Base-by-base conservation (phyloP, 2,113 vertebrate species). In the Seriola quinqueradiata region DNA sequence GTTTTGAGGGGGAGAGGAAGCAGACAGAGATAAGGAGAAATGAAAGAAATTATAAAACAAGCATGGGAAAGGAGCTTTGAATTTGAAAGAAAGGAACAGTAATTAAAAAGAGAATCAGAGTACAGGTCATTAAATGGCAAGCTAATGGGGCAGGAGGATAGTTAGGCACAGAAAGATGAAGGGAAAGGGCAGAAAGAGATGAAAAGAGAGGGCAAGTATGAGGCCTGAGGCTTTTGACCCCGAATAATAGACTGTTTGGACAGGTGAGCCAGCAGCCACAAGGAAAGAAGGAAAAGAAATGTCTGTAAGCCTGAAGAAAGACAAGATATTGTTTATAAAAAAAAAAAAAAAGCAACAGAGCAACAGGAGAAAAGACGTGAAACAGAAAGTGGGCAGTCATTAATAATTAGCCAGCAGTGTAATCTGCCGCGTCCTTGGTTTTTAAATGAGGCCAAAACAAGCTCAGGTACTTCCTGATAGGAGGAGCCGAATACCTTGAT, bases 341-440 rank as follows among this genome's bases (percentile, higher is more conserved):
- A 70, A 40, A 50, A 40, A 50, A 34, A 60, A 4, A 38, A 32
- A 3, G 9, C 28, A 28, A 19, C n/a, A 54, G 23, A 54, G 38
- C 19, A 64, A 77, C 50, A 44, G 17, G 34, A 50, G 8, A 61
- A 8, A 75, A 63, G 11, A 40, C 50, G 60, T 72, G 81, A 82
- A 87, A 81, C 46, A 71, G 76, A 89, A 87, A 84, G 78, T 72
- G 65, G 13, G 23, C 38, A 1, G 8, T 77, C 73, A 77, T 91
- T 81, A 90, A 90, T 90, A 58, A 88, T 92, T 88, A 90, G 68
- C 83, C 79, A 50, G 40, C 58, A 17, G 55, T 54, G 66, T 87
- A 76, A 73, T 82, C 70, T 65, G 64, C 7, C 0, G 66, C 83
- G 84, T 83, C 84, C 46, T 77, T 70, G 69, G 9, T 63, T 86